Base-by-base conservation (phyloP, 2,113 vertebrate genomes). In the Microcebus tavaratra region DNA sequence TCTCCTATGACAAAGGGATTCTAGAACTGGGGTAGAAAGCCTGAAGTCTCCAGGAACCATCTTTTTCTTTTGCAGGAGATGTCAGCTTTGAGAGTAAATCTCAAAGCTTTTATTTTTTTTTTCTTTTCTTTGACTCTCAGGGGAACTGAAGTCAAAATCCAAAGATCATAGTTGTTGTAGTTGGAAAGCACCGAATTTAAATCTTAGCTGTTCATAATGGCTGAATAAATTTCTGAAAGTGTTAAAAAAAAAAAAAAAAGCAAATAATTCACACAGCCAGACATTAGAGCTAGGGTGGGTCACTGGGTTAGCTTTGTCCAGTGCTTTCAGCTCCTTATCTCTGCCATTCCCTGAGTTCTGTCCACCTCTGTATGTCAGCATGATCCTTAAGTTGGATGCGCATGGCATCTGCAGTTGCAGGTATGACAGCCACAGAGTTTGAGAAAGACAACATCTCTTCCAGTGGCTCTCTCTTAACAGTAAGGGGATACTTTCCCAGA, bases 151-250 rank as follows among this genome's bases (percentile, higher is more conserved):
- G 20, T 93, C 82, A 45, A 92, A 95, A 81, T 88, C 8, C 5
- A 29, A 90, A 70, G n/a, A 88, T 39, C 25, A 20, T 65, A 65
- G 45, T 45, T 65, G 92, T 91, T 82, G 79, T 53, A 70, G 14
- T 36, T 81, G 48, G 68, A 91, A 75, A 94, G 36, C 7, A 73
- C 5, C 86, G n/a, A 82, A 73, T 88, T 90, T 61, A 81, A 91
- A 83, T 83, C 20, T 88, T 86, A 39, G 27, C n/a, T 86, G 2
- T 48, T 92, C 23, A 45, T 31, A 70, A 42, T n/a, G 65, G 61
- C 45, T 85, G 8, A 85, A 34, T 78, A 13, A 42, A 31, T 94
- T 81, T 96, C 82, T 95, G 20, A 39, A 95, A 90, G 42, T 84
- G 20, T 91, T 76, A 55, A 63, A 63, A 29, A 11, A 12, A 55